phyloP scores from a whole-genome alignment of 2,113 vertebrate species.

The Pipra filicauda region DNA sequence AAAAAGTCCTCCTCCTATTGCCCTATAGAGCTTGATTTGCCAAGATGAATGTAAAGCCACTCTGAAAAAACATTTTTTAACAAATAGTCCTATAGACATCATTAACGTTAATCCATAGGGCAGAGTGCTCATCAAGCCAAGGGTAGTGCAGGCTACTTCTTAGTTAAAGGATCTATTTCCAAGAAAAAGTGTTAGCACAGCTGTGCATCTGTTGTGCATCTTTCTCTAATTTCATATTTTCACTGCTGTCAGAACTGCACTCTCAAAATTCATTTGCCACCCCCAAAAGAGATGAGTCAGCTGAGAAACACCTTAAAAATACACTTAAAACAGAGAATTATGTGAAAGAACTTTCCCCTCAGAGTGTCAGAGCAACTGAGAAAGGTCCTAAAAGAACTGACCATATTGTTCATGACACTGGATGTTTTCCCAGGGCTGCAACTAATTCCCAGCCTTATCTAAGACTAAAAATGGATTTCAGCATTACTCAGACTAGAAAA shows the following conservation, averaged over 20 bases:
- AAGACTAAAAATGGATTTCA: slow-evolving; percentile 35
- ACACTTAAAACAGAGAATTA: not conserved
- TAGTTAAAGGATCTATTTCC: not conserved
- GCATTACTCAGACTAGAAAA: slow-evolving; percentile 41
- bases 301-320: not conserved
- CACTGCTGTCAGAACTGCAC: not conserved
- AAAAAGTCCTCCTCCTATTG: not conserved
- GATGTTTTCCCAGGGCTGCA: slow-evolving; percentile 17
- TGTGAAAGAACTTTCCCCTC: not conserved
- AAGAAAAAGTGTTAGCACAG: not conserved
- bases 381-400: not conserved
- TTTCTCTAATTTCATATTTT: not conserved
- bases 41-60: not conserved
- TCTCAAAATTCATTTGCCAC: not conserved
- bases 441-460: not conserved
- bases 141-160: not conserved
- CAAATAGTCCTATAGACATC: not conserved
- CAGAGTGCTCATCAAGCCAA: not conserved
- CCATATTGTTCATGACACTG: not conserved
- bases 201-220: not conserved
- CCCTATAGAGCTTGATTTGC: not conserved
- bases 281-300: not conserved
- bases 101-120: not conserved
- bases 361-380: not conserved
- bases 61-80: not conserved